Evolutionary conservation across 1,140 invertebrate genomes (phyloP).

Genomic region (Dufourea novaeangliae): DNA sequence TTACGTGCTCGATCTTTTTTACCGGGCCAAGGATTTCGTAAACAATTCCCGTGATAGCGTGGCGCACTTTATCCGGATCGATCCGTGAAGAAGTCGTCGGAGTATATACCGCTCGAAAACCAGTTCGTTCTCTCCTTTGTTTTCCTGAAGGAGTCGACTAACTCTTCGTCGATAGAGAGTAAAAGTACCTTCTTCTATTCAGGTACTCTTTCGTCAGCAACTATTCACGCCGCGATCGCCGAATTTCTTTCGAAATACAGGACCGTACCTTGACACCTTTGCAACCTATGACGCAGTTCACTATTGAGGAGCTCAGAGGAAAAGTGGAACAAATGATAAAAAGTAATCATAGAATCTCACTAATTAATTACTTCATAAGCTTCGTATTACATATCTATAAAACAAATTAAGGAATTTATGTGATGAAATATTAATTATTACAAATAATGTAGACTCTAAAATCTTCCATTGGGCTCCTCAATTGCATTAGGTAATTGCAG

Average conservation of each 20-base stretch:
- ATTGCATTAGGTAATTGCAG: no score
- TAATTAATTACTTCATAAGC: no score
- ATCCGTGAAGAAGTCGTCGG: slow-evolving; percentile 52
- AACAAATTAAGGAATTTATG: no score
- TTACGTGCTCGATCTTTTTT: neutral
- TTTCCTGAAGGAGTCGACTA: slow-evolving; percentile 52
- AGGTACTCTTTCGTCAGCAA: neutral
- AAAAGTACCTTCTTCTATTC: slow-evolving; percentile 15
- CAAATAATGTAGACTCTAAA: no score
- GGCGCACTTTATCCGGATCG: slow-evolving; percentile 52
- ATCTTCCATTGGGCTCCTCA: no score
- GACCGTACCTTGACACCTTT: no score
- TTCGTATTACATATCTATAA: no score
- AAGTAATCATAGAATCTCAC: no score
- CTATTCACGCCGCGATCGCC: neutral
- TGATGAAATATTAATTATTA: no score
- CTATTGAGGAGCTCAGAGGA: no score
- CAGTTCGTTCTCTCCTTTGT: slow-evolving; percentile 73
- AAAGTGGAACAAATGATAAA: no score
- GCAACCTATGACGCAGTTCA: neutral
- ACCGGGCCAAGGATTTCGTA: slow-evolving; percentile 23
- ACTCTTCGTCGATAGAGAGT: slow-evolving; percentile 14
- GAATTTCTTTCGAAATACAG: slow-evolving; percentile 1
- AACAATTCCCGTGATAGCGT: slow-evolving; percentile 24
- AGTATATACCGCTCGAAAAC: slow-evolving; percentile 68